These are phyloP conservation scores for Drosophila helvetica DNA, from an alignment of 2,888 invertebrate genomes.

Conservation along the genomic window DNA sequence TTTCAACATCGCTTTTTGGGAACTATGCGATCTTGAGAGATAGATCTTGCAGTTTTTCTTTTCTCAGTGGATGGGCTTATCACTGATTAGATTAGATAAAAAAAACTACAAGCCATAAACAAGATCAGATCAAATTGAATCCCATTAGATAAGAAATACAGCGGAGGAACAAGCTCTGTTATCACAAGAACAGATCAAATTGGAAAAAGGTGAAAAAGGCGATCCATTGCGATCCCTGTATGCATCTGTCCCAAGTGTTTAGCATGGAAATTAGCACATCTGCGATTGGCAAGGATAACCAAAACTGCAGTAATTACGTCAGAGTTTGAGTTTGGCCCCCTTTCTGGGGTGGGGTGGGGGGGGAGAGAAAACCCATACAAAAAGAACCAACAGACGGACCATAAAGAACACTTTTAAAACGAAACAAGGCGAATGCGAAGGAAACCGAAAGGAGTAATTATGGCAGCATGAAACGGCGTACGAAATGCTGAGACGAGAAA, in stretches of 20 bases:
- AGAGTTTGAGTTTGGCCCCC: slow-evolving; percentile 11
- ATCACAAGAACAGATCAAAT: not conserved
- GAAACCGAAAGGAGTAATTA: slow-evolving; percentile 54
- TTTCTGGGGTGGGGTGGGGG: too few relatives aligned
- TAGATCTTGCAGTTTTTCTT: not conserved
- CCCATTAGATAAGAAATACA: too few relatives aligned
- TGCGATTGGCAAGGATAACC: slow-evolving; percentile 18
- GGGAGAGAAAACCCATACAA: slow-evolving; percentile 13
- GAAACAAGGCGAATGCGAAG: slow-evolving; percentile 11
- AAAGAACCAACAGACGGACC: slow-evolving; percentile 18
- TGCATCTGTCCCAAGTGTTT: not conserved
- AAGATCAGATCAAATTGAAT: not conserved
- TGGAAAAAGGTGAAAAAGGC: not conserved
- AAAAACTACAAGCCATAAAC: not conserved
- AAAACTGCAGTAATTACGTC: slow-evolving; percentile 21
- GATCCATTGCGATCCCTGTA: too few relatives aligned
- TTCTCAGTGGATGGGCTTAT: too few relatives aligned
- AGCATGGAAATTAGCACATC: slow-evolving; percentile 29
- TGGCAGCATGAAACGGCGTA: slow-evolving; percentile 39
- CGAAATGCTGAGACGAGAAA: slow-evolving; percentile 31
- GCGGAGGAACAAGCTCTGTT: not conserved
- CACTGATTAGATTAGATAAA: not conserved
- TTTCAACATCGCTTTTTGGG: not conserved
- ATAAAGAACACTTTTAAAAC: slow-evolving; percentile 12
- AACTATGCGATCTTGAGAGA: not conserved